phyloP scores from a whole-genome alignment of 2,113 vertebrate species.

The Epinephelus moara region DNA sequence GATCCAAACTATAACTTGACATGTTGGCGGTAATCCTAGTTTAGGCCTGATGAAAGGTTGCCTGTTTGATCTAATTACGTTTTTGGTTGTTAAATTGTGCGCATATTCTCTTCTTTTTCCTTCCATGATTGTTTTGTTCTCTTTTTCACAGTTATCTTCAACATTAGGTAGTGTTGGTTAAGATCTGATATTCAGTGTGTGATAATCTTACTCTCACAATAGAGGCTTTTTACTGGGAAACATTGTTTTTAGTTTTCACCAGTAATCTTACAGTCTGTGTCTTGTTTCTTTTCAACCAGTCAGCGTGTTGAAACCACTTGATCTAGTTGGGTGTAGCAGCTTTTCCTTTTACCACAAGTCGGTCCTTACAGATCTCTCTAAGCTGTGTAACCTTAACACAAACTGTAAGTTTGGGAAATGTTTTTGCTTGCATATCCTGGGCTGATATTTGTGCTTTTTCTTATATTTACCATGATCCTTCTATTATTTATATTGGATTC shows the following conservation, averaged over 20 bases:
- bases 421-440: not conserved
- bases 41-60: not conserved
- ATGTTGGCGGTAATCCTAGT: not conserved
- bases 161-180: constrained; percentile 15
- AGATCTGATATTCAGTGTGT: constrained; percentile 4
- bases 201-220: constrained; percentile 3
- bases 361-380: not conserved
- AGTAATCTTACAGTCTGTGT: not conserved
- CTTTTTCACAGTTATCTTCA: not conserved
- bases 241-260: constrained; percentile 16
- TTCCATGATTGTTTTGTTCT: not conserved
- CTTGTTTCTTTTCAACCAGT: constrained; percentile 9
- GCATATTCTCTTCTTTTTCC: not conserved
- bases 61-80: not conserved
- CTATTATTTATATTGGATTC: not conserved
- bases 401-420: not conserved
- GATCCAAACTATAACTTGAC: too few species aligned
- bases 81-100: not conserved
- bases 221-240: not conserved
- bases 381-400: not conserved
- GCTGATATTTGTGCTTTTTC: not conserved
- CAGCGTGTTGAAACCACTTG: constrained; percentile 1
- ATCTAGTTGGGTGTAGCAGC: not conserved
- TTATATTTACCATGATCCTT: not conserved
- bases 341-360: constrained; percentile 13